Base-by-base conservation (phyloP, 2,888 invertebrate species). In the Diloba caeruleocephala region DNA sequence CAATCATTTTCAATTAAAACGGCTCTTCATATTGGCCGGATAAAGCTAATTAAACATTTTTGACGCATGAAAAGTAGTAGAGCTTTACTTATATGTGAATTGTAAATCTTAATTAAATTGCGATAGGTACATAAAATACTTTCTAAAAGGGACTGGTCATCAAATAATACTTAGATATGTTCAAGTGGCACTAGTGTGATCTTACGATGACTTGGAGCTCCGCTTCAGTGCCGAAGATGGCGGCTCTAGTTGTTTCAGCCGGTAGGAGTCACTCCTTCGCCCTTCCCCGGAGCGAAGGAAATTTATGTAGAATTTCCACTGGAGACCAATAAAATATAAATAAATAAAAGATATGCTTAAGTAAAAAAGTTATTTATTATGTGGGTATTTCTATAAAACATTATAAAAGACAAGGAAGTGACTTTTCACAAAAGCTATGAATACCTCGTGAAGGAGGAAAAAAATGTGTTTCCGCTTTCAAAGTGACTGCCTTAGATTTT, bases 401-500 rank as follows among this genome's bases (percentile, higher is more conserved):
- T 56, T 51, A 63, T 46, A 62, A 71, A 60, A 55, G 39, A 71
- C 21, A 36, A 44, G 63, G 54, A 65, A 63, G 67, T 58, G 36
- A 62, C 71, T 74, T 72, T 69, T 59, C 56, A 68, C 34, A 36
- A 75, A 74, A 76, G 76, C 68, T 60, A 72, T 78, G 79, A 82
- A 84, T 80, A 78, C 70, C 71, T 72, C 74, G 75, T 78, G 76
- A 81, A 83, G 76, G 78, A 77, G 75, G 72, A 71, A 74, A 83
- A 82, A 79, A 81, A 83, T 74, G 82, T 80, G 84, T 83, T 84
- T 82, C 79, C 79, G 77, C 79, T 81, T 78, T 81, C 61, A 75
- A 76, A 84, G 78, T 81, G 79, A 81, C 81, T 79, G 77, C 79
- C 79, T 84, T 83, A 82, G 78, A 85, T 86, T 88, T 86, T 86